Evolutionary conservation across 2,888 invertebrate genomes (phyloP).

Genomic region (Nematopogon swammerdamellus): DNA sequence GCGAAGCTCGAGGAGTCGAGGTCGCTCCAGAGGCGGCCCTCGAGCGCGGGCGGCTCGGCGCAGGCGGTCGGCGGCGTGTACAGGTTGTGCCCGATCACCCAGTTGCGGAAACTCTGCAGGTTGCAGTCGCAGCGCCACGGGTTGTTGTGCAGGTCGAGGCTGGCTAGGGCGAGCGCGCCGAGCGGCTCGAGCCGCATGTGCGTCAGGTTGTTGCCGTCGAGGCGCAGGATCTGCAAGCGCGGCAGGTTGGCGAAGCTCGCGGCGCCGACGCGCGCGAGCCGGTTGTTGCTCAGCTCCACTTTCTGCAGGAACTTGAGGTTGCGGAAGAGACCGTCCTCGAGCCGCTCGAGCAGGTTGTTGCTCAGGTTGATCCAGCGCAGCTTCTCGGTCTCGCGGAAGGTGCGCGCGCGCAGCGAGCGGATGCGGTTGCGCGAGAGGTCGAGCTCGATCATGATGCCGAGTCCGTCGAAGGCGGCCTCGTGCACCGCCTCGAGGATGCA

Average conservation of each 20-base stretch:
- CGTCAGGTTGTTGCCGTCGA: conserved; percentile 75
- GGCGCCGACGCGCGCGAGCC: conserved; percentile 65
- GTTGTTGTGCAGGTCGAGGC: conserved; percentile 75
- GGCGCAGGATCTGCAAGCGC: conserved; percentile 63
- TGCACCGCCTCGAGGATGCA: conserved; percentile 70
- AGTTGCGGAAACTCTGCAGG: conserved; percentile 74
- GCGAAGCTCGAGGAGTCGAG: conserved; percentile 73
- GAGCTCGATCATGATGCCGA: conserved; percentile 77
- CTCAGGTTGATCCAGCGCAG: conserved; percentile 72
- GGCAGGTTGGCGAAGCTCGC: conserved; percentile 69
- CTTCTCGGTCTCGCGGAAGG: conserved; percentile 69
- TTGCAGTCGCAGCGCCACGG: conserved; percentile 90
- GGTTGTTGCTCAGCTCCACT: conserved; percentile 76
- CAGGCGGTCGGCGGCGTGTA: conserved; percentile 76
- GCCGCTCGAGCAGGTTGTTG: conserved; percentile 69
- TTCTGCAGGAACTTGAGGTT: conserved; percentile 72
- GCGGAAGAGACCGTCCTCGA: conserved; percentile 73
- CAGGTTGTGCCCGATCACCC: conserved; percentile 68
- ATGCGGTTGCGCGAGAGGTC: conserved; percentile 77
- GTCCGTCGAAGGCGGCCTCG: conserved; percentile 69
- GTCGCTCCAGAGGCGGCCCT: conserved; percentile 72
- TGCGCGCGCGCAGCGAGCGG: conserved; percentile 61
- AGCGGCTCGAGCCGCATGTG: conserved; percentile 67
- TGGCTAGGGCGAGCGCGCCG: conserved; percentile 63
- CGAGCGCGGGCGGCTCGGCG: conserved; percentile 63